phyloP scores from a whole-genome alignment of 2,113 vertebrate genomes.

The Anarhynchus alexandrinus region DNA sequence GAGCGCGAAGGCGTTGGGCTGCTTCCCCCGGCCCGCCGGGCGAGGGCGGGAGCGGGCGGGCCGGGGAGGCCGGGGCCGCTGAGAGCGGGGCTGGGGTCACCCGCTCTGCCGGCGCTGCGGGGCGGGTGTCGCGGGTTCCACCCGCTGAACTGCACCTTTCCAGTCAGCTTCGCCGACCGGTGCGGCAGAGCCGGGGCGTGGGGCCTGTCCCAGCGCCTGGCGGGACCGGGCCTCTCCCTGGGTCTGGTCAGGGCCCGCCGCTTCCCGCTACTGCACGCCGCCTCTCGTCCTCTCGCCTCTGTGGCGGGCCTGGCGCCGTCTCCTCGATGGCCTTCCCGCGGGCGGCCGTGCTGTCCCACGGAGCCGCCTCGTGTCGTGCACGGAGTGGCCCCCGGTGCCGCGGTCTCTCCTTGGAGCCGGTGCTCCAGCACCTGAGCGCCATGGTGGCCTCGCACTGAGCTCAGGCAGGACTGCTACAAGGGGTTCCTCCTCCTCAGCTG shows the following conservation, averaged over 20 bases:
- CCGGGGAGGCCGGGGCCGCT: neutral
- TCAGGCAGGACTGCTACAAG: fast-evolving
- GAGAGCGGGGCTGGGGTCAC: too few relatives aligned
- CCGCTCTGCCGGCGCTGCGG: neutral
- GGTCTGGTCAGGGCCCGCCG: neutral
- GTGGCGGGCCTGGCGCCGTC: neutral
- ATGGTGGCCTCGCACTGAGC: fast-evolving
- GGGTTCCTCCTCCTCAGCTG: neutral
- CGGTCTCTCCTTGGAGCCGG: neutral
- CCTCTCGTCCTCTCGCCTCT: too few relatives aligned
- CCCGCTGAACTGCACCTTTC: too few relatives aligned
- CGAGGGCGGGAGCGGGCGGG: neutral
- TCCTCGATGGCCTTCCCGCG: neutral
- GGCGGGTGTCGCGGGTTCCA: too few relatives aligned
- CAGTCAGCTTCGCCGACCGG: neutral
- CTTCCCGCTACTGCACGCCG: too few relatives aligned
- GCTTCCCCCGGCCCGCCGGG: neutral
- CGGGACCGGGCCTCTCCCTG: neutral
- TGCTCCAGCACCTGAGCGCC: neutral
- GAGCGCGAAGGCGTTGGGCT: neutral
- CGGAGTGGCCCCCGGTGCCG: neutral
- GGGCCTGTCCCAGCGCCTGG: neutral
- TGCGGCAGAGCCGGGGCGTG: neutral
- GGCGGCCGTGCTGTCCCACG: neutral
- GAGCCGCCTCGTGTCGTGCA: fast-evolving